Evolutionary conservation across 2,113 vertebrate species (phyloP), one percentile per base, ranked within the genome.

Genomic region (Lycocorax pyrrhopterus): DNA sequence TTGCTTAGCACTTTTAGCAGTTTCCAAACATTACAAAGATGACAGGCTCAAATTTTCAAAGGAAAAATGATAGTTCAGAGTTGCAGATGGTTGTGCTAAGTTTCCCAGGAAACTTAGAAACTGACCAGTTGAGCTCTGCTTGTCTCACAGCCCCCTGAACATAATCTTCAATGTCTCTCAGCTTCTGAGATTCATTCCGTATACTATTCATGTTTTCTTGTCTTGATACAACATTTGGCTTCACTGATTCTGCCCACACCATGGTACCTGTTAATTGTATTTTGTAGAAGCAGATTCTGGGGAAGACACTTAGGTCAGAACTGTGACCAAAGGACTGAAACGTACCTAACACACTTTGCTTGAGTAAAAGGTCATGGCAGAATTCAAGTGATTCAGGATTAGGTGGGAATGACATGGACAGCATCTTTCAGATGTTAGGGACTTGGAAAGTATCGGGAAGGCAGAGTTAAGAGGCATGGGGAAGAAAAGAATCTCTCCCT

Each of bases 301-400:
- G 18, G 7, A 84, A 76, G n/a, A 80, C 8, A 20, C 20, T 74
- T 14, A 41, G 22, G 37, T 29, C n/a, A 77, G 59, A 86, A 16
- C 51, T 62, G 17, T 43, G 39, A 83, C 21, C 27, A 56, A 56
- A 87, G 11, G 41, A 67, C 33, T 41, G 53, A 79, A 64, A 8
- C 9, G 29, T 9, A 63, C 7, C 15, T 75, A 46, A 53, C 35
- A 43, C 1, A 35, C 21, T 64, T 49, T 0, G 0, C 25, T 56
- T 1, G 0, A 56, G 16, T 47, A n/a, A 73, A 88, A 20, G 13
- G 13, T 80, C 32, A 80, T 15, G 69, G 51, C 6, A 62, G 58
- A 90, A 73, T 69, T 86, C 32, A 73, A 6, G 32, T 58, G 25
- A 84, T 69, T 77, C 25, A 37, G 29, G 29, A 46, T 63, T 87